A percentile compares a stretch with the other conserved stretches of the same genome.
Conservation (phyloP, 1,140 invertebrate genomes). For the Heterodera schachtii region DNA sequence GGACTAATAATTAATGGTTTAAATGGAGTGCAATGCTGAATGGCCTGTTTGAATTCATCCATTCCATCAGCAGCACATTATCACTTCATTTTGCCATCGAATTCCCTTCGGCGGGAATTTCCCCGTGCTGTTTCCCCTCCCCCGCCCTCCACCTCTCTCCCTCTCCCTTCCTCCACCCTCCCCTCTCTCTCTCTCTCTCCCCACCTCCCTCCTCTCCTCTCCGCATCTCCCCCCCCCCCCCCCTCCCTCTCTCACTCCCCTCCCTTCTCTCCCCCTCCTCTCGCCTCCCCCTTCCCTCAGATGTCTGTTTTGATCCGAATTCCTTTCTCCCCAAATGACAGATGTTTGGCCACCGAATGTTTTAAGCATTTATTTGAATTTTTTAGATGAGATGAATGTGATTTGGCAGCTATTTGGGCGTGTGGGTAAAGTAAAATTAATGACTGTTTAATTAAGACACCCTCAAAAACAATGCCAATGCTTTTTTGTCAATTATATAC, state of each 20-base stretch:
- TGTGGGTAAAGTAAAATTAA: no score
- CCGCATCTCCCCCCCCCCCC: no score
- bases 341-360: neutral
- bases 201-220: no score
- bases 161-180: no score
- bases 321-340: neutral
- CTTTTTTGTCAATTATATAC: neutral
- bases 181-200: no score
- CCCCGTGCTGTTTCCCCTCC: neutral
- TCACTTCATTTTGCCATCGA: no score
- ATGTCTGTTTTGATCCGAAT: neutral
- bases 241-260: neutral
- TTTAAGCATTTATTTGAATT: neutral
- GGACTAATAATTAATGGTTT: neutral
- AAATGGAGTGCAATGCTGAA: neutral
- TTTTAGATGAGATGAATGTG: no score
- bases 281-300: neutral
- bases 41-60: neutral
- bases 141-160: neutral
- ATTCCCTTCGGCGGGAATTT: no score
- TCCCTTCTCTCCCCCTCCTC: neutral
- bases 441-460: no score
- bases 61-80: no score
- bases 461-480: no score
- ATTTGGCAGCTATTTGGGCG: no score